Evolutionary conservation across 2,113 vertebrate genomes (phyloP), one percentile per base, ranked within the genome.

Genomic region (Hydrolagus affinis): DNA sequence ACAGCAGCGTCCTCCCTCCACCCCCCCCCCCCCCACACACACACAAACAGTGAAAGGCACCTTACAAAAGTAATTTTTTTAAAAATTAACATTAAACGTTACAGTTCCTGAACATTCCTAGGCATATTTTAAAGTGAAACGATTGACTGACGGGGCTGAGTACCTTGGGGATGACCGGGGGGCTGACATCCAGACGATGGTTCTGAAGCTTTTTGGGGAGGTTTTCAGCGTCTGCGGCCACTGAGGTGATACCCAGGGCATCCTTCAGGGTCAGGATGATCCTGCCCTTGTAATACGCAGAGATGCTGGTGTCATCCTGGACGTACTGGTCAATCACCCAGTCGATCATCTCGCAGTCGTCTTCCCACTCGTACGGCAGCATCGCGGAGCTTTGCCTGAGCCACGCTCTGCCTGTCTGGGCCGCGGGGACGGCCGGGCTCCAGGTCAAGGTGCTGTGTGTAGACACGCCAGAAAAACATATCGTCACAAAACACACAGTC

Each of bases 311-410:
- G 10, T 83, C 62, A 15, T 66, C 78, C 62, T 68, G 78, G 0
- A 83, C 60, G 19, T 83, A 83, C 8, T 83, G 78, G 25, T 83
- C 78, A 66, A 83, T 83, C 62, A 83, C 23, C 78, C 78, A 83
- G 60, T 83, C 78, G 14, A 83, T 66, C 78, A 83, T 83, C 14
- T 83, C 78, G 66, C 78, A 66, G 78, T 83, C 78, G 30, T 83
- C 78, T 17, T 83, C 78, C 78, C 78, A 83, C 28, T 83, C 78
- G 11, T 83, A 83, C 14, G 78, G 78, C 66, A 83, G 78, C 3
- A 83, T 1, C 15, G 30, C 17, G 15, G 78, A 83, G 8, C 23
- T 83, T 19, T 83, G 60, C 15, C 25, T 28, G 62, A 66, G 32
- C 78, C 78, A 83, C 0, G 62, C 78, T 19, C 78, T 21, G 14